Conservation (phyloP, 2,888 invertebrate genomes). For the Orthonevra nobilis region DNA sequence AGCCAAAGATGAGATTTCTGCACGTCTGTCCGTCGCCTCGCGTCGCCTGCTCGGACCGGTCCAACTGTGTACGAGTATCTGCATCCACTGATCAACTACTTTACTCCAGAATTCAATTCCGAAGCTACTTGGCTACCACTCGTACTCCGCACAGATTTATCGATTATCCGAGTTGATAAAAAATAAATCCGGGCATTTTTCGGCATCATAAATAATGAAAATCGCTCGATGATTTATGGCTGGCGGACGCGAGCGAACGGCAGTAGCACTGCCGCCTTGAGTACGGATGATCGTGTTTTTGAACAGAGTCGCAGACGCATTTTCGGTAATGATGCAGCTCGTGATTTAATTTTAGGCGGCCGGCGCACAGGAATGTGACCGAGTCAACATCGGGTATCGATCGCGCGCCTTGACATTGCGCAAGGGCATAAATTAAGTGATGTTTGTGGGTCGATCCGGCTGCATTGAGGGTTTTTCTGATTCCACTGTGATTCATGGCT, state of each 20-base stretch:
- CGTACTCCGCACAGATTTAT: slow-evolving; percentile 69
- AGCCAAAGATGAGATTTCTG: slow-evolving; percentile 54
- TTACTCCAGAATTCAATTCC: slow-evolving; percentile 21
- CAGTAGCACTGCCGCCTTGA: slow-evolving; percentile 49
- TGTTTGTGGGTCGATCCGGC: slow-evolving; percentile 14
- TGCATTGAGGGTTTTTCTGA: slow-evolving; percentile 4
- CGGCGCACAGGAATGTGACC: slow-evolving; percentile 7
- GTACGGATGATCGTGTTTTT: not conserved
- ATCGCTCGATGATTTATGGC: slow-evolving; percentile 68
- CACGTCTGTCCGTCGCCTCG: slow-evolving; percentile 19
- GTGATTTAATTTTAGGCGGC: slow-evolving; percentile 62
- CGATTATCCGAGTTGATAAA: slow-evolving; percentile 70
- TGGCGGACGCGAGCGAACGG: slow-evolving; percentile 8
- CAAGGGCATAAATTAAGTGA: slow-evolving; percentile 41
- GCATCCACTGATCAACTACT: no score
- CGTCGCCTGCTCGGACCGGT: not conserved
- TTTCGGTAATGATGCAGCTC: slow-evolving; percentile 69
- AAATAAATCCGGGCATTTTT: slow-evolving; percentile 69
- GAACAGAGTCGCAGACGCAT: slow-evolving; percentile 22
- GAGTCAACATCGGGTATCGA: not conserved
- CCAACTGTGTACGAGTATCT: not conserved
- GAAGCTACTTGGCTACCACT: slow-evolving; percentile 43
- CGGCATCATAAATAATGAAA: slow-evolving; percentile 69
- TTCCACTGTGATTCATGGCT: slow-evolving; percentile 47
- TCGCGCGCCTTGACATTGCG: slow-evolving; percentile 42